phyloP scores from a whole-genome alignment of 2,113 vertebrate species.

The Hyla sarda region DNA sequence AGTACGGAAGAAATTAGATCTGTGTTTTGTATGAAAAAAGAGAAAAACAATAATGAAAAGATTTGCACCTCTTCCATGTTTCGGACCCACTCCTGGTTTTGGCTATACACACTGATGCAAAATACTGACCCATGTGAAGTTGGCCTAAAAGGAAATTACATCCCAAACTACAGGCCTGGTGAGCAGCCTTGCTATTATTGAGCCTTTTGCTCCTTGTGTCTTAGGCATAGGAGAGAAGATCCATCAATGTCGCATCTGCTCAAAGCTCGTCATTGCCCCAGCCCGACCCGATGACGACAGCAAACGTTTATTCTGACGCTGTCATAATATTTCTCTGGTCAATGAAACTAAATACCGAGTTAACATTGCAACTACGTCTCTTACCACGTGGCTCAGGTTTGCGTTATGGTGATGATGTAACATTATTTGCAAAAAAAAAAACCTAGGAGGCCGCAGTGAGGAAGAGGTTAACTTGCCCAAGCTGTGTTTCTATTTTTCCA shows the following conservation, averaged over 20 bases:
- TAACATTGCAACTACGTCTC: not conserved
- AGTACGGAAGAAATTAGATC: too few relatives aligned
- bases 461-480: constrained; percentile 48
- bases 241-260: not conserved
- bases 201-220: not conserved
- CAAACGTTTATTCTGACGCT: not conserved
- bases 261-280: not conserved
- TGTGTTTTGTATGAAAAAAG: too few relatives aligned
- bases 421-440: not conserved
- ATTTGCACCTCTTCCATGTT: too few relatives aligned
- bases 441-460: not conserved
- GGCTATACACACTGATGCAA: too few relatives aligned
- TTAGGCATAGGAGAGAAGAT: not conserved
- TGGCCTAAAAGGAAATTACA: not conserved
- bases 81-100: too few relatives aligned
- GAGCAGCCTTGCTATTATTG: not conserved
- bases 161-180: not conserved
- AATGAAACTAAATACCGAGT: not conserved
- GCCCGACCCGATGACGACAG: constrained; percentile 2
- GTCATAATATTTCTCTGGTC: not conserved
- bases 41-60: too few relatives aligned
- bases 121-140: too few relatives aligned
- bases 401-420: not conserved
- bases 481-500: constrained; percentile 52
- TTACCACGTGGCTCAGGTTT: not conserved